Conservation (phyloP, 2,797 vertebrate species). For the Chelonia mydas region DNA sequence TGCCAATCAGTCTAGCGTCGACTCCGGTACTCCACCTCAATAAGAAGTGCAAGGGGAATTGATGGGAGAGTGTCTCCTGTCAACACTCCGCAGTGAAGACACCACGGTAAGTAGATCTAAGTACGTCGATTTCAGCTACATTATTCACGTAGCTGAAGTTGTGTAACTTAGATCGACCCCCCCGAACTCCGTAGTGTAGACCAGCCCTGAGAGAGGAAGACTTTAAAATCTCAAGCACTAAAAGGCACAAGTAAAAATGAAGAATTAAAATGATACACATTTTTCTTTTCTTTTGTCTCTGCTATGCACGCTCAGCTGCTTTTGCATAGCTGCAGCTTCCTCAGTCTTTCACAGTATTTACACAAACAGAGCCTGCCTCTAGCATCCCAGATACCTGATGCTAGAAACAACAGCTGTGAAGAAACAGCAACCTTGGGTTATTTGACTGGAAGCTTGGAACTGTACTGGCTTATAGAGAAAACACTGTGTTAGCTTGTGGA, state of each 20-base stretch:
- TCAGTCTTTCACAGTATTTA: slow-evolving; percentile 45
- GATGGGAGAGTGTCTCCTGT: no score
- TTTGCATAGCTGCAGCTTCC: slow-evolving; percentile 33
- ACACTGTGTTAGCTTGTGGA: not conserved
- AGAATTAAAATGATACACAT: slow-evolving; percentile 25
- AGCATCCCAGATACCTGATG: not conserved
- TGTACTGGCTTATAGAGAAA: not conserved
- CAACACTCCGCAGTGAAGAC: no score
- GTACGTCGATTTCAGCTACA: no score
- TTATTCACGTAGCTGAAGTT: no score
- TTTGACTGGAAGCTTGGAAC: slow-evolving; percentile 5
- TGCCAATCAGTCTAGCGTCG: no score
- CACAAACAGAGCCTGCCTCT: slow-evolving; percentile 1
- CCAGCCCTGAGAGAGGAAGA: not conserved
- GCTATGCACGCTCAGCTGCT: slow-evolving; percentile 40
- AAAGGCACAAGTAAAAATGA: slow-evolving; percentile 62
- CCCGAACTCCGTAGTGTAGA: no score
- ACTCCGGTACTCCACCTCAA: no score
- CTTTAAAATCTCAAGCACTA: slow-evolving; percentile 41
- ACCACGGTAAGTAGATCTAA: no score
- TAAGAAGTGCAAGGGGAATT: no score
- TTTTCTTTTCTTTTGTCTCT: slow-evolving; percentile 50
- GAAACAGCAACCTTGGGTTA: not conserved
- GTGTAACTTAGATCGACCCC: no score
- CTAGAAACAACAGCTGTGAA: slow-evolving; percentile 2